These are phyloP conservation scores for Rhagium mordax DNA, from an alignment of 2,888 invertebrate species.

Conservation along the genomic window DNA sequence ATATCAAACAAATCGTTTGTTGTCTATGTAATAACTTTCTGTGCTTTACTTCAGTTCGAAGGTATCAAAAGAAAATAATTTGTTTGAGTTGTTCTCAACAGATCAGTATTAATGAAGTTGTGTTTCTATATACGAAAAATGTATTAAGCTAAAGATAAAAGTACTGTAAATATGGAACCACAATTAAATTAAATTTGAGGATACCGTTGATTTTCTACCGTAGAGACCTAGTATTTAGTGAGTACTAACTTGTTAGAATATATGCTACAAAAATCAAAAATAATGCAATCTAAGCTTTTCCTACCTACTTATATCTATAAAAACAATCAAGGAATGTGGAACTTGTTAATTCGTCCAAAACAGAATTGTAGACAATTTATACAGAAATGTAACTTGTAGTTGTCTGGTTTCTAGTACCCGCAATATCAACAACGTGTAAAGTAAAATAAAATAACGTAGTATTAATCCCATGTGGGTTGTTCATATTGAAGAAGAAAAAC, in stretches of 20 bases:
- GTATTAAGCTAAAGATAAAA: background rate
- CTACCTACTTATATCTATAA: constrained; percentile 17
- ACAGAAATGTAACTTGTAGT: background rate
- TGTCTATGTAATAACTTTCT: background rate
- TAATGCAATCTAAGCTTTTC: constrained; percentile 34
- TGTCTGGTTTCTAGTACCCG: background rate
- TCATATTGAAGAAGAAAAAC: too few species aligned
- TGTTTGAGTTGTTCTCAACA: background rate
- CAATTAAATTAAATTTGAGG: background rate
- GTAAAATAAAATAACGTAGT: too few species aligned
- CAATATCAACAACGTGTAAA: background rate
- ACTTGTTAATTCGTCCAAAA: constrained; percentile 13
- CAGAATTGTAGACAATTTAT: background rate
- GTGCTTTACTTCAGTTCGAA: background rate
- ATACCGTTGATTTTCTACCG: background rate
- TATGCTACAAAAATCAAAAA: constrained; percentile 24
- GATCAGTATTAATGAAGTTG: background rate
- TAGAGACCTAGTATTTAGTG: background rate
- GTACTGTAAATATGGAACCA: background rate
- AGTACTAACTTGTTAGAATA: background rate
- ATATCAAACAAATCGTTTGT: background rate
- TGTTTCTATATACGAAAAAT: background rate
- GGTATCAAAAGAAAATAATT: background rate
- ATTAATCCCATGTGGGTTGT: too few species aligned
- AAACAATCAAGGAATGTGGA: constrained; percentile 22